Evolutionary conservation across 2,113 vertebrate genomes (phyloP), one percentile per base, ranked within the genome.

Genomic region (Lycaon pictus): DNA sequence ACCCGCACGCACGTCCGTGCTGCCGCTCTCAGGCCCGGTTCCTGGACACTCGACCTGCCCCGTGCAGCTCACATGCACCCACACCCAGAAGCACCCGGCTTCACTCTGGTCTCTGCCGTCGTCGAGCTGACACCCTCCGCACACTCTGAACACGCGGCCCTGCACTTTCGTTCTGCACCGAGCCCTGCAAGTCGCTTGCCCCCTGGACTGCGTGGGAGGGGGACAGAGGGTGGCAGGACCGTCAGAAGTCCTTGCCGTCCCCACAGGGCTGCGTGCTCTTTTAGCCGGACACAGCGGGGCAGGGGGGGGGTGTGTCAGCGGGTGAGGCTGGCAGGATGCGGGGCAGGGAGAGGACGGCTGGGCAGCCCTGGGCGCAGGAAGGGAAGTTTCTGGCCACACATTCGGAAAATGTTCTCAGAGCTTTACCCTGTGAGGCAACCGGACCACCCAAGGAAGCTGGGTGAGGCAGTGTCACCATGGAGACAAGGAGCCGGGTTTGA

Each of bases 391-490:
- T 97, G 97, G 96, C 97, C 79, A 55, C 65, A 63, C 43, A 11
- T 85, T 82, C 97, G 97, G 96, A 97, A 95, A 97, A 95, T 88
- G 82, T 97, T 95, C 91, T 93, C 95, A 86, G 88, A 62, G 82
- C 84, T 97, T 86, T 76, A 62, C n/a, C 35, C 63, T 71, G 83
- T 90, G 96, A 95, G 71, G 95, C 89, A 90, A 96, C 72, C 48
- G 11, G 96, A 97, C 96, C 97, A 96, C 95, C 96, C 95, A 88
- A 90, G 95, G 93, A 63, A 67, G 72, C 77, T 25, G 95, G 97
- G 96, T 29, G 86, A 95, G 89, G 96, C 13, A 0, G 53, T 35
- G 87, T 96, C 86, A 25, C 92, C 84, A n/a, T 56, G 65, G 89
- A 95, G 87, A 95, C 58, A 22, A 77, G 92, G 89, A 87, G 80